A percentile compares a stretch with the other conserved stretches of the same genome.
Conservation (phyloP, 1,140 invertebrate genomes). For the Dolichoris vasculosae region DNA sequence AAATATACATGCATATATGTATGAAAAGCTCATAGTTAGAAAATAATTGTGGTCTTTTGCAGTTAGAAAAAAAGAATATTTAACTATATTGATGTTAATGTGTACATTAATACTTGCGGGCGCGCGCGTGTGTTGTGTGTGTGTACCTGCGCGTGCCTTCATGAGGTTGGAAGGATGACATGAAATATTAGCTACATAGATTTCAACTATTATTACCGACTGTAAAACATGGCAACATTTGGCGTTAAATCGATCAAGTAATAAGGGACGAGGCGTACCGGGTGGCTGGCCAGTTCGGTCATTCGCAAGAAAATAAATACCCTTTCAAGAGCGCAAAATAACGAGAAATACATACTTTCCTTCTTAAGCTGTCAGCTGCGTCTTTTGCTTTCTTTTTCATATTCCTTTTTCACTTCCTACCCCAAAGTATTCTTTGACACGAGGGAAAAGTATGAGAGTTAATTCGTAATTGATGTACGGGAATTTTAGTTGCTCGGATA, state of each 20-base stretch:
- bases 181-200: constrained; percentile 72
- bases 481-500: neutral
- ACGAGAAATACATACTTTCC: constrained; percentile 38
- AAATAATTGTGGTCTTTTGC: neutral
- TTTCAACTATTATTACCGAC: constrained; percentile 71
- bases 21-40: too few relatives aligned
- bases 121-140: neutral
- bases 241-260: constrained; percentile 68
- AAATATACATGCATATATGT: neutral
- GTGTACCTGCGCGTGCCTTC: neutral
- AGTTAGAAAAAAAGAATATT: neutral
- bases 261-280: constrained; percentile 24
- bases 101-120: too few relatives aligned
- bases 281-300: constrained; percentile 36
- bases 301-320: constrained; percentile 56
- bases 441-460: neutral
- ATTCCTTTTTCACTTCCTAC: neutral
- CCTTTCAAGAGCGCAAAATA: constrained; percentile 28
- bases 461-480: neutral
- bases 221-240: constrained; percentile 73
- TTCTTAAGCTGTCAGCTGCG: constrained; percentile 40
- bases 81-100: neutral
- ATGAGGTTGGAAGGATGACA: constrained; percentile 56
- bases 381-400: neutral
- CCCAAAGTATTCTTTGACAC: neutral